Base-by-base conservation (phyloP, 2,797 vertebrate species). In the Denticeps clupeoides region DNA sequence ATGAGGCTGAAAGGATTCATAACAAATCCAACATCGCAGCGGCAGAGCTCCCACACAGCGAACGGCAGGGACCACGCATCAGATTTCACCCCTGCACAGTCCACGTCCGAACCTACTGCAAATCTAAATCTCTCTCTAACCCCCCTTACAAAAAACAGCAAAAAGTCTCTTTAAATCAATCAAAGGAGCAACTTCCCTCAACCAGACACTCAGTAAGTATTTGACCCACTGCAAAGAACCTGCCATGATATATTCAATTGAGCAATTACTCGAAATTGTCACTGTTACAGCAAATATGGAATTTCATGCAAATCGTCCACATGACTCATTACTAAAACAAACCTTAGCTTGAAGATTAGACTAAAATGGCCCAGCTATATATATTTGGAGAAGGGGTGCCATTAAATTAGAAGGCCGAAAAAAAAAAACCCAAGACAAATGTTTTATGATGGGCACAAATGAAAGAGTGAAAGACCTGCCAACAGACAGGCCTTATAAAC, bases 401-500 rank as follows among this genome's bases (percentile, higher is more conserved):
- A n/a, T n/a, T n/a, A n/a, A n/a, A n/a, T n/a, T n/a, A n/a, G n/a
- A n/a, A n/a, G 24, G 24, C 24, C 8, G 24, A 25, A 65, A 60
- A 70, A 74, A 61, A 48, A 47, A 55, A 52, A 21, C 43, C 44
- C 51, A 46, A 71, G 59, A 68, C 67, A 72, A 73, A 73, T 69
- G 67, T 66, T 74, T 77, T 75, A 77, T 53, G 67, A 70, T 60
- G 45, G 56, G 47, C 37, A 15, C 5, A 47, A 63, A 67, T 19
- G 29, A 65, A 64, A 45, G 59, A 76, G 70, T 62, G 50, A 76
- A 71, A 73, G 68, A 69, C 65, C 64, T 48, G 57, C 64, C 70
- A 78, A 70, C 50, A 85, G 73, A 86, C 67, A 75, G 63, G 65
- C 62, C 73, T 75, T 80, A 80, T 79, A 78, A 89, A 87, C 41